Evolutionary conservation across 2,113 vertebrate species (phyloP), one percentile per base, ranked within the genome.

Genomic region (Prionailurus viverrinus): DNA sequence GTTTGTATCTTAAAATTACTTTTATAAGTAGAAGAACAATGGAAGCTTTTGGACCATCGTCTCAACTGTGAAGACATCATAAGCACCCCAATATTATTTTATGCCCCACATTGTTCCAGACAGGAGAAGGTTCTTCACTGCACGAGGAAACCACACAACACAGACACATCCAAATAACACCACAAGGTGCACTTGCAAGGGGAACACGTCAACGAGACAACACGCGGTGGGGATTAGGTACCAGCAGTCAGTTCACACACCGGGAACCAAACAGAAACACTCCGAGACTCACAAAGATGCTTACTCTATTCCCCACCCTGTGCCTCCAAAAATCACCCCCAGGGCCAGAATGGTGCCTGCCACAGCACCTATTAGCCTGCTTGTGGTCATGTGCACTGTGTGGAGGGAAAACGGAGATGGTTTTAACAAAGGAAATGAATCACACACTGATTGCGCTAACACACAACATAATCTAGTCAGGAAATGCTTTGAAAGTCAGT

Each of bases 241-340:
- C 98, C 94, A 97, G 98, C 92, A 11, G 90, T 97, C 98, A 98
- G 98, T 98, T 99, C 99, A 99, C 99, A 99, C 99, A 99, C 98
- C 99, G 99, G 99, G 99, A 99, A 99, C 99, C 99, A 99, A 95
- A 99, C 98, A 99, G 98, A 98, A 99, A 96, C 99, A 99, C 99
- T 99, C 99, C 97, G 98, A 99, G 99, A 99, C 99, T 99, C 98
- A 99, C 98, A 99, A 99, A 99, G 99, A 98, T 99, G 99, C 99
- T 99, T 99, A 99, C 99, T 99, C 99, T 99, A 99, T 99, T 99
- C 99, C 99, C 99, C 99, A 99, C 99, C 99, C 99, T 99, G 99
- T 99, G 99, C 99, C 99, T 99, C 99, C 99, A 99, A 99, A 99
- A 99, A 99, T 99, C 99, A 99, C 99, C 99, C 99, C 99, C 99